Evolutionary conservation across 1,140 invertebrate species (phyloP).

Genomic region (Pemphigus obesinymphae): DNA sequence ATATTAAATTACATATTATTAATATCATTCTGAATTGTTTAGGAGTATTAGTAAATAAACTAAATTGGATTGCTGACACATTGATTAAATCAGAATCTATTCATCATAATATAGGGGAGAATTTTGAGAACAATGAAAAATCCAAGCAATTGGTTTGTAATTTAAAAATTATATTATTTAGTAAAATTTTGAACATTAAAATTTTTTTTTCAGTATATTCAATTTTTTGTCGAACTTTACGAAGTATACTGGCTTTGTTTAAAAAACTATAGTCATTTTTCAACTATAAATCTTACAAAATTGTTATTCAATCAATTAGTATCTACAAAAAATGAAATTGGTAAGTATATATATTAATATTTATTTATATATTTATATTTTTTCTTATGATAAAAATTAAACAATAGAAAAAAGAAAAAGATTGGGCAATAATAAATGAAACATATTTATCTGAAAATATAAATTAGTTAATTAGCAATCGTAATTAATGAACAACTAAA

Average conservation of each 20-base stretch:
- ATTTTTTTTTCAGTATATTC: conserved; percentile 3
- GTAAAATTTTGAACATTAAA: neutral
- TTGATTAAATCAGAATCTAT: neutral
- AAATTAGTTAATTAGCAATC: too few relatives aligned
- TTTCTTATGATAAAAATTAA: too few relatives aligned
- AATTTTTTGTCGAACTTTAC: conserved; percentile 30
- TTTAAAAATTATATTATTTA: neutral
- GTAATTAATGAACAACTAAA: too few relatives aligned
- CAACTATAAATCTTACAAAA: neutral
- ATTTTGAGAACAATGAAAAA: conserved; percentile 18
- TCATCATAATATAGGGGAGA: neutral
- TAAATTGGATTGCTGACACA: neutral
- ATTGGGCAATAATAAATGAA: too few relatives aligned
- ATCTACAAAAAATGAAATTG: conserved; percentile 10
- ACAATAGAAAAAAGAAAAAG: too few relatives aligned
- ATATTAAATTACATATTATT: too few relatives aligned
- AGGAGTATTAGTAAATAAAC: neutral
- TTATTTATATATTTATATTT: too few relatives aligned
- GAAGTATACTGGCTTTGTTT: conserved; percentile 26
- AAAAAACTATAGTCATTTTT: conserved; percentile 35
- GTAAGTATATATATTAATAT: neutral
- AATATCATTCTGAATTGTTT: neutral
- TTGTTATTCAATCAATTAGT: neutral
- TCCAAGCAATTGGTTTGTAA: conserved; percentile 14
- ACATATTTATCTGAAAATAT: too few relatives aligned